phyloP scores from a whole-genome alignment of 2,797 vertebrate species.

The Pogoniulus pusillus region DNA sequence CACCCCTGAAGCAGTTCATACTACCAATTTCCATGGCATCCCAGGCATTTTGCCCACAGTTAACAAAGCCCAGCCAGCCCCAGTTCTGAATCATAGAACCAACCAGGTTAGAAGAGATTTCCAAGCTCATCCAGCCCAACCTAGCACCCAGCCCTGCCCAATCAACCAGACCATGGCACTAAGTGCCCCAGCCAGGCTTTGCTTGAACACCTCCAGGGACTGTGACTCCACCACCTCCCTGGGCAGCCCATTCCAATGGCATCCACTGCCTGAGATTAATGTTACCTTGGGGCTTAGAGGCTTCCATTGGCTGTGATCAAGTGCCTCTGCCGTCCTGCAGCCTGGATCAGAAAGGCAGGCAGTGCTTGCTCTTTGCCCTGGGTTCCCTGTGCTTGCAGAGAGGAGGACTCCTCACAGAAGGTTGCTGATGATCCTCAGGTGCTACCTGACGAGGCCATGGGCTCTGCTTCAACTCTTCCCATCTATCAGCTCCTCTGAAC shows the following conservation, averaged over 20 bases:
- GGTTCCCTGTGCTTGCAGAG: not conserved
- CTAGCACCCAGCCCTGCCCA: too few species aligned
- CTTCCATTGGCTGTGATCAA: accelerated
- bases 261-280: not conserved
- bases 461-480: not conserved
- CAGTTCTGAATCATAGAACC: too few species aligned
- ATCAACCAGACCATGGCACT: too few species aligned
- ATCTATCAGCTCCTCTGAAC: not conserved
- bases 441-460: not conserved
- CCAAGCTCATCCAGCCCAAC: too few species aligned
- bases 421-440: not conserved
- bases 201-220: too few species aligned
- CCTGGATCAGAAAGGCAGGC: not conserved
- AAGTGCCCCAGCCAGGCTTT: too few species aligned
- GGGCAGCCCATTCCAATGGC: too few species aligned
- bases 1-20: not conserved
- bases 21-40: not conserved
- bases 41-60: not conserved
- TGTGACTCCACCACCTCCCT: too few species aligned
- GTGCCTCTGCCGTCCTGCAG: not conserved
- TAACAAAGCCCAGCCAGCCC: not conserved
- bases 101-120: too few species aligned
- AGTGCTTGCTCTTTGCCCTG: not conserved
- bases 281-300: not conserved
- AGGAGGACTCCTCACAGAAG: not conserved